These are phyloP conservation scores for Leptinotarsa juncta DNA, from an alignment of 2,888 invertebrate genomes.

Conservation along the genomic window DNA sequence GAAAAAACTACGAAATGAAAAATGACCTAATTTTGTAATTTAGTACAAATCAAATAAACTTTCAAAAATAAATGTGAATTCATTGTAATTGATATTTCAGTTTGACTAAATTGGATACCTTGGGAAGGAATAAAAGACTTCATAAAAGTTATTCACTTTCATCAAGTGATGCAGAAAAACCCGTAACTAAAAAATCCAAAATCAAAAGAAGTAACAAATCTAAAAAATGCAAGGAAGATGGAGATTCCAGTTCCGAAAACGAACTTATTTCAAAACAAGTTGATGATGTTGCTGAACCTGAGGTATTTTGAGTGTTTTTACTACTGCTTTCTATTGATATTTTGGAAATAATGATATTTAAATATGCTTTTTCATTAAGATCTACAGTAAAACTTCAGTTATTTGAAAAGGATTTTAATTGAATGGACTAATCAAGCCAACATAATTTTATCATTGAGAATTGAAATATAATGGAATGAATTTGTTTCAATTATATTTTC, in stretches of 20 bases:
- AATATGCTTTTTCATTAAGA: no score
- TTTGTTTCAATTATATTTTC: no score
- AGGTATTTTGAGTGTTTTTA: slow-evolving; percentile 1
- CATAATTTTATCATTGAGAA: no score
- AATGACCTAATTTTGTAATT: no score
- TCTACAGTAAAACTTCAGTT: no score
- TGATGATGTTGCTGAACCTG: slow-evolving; percentile 24
- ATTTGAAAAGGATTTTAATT: no score
- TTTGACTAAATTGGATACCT: slow-evolving; percentile 44
- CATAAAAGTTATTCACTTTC: slow-evolving; percentile 37
- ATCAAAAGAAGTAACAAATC: slow-evolving; percentile 9
- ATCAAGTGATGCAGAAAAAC: slow-evolving; percentile 44
- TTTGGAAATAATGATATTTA: no score
- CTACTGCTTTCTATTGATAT: no score
- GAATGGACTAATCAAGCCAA: no score
- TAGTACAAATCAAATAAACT: no score
- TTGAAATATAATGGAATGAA: no score
- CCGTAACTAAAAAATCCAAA: slow-evolving; percentile 42
- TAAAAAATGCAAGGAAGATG: slow-evolving; percentile 8
- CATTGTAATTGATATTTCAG: slow-evolving; percentile 33
- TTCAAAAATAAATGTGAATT: neutral
- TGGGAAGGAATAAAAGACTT: slow-evolving; percentile 41
- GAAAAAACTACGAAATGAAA: no score
- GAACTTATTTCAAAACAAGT: neutral
- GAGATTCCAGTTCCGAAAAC: neutral